Evolutionary conservation across 2,113 vertebrate genomes (phyloP).

Genomic region (Triplophysa dalaica): DNA sequence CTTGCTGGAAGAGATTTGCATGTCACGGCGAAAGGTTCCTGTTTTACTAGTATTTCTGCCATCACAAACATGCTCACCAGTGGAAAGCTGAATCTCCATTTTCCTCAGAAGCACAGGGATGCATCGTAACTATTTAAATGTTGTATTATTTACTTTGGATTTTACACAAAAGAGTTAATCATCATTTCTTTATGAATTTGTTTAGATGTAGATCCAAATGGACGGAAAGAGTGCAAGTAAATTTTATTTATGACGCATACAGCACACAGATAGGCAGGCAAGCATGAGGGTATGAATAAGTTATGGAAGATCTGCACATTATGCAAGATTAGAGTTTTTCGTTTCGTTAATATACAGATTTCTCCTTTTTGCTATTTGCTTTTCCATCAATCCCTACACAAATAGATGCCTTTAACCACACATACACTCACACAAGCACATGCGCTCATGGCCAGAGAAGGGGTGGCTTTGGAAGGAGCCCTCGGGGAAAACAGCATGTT

Average conservation of each 20-base stretch:
- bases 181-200: constrained; percentile 61
- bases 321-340: constrained; percentile 83
- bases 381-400: constrained; percentile 52
- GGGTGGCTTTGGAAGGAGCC: constrained; percentile 61
- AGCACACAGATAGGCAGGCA: constrained; percentile 81
- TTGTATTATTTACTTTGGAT: constrained; percentile 28
- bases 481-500: constrained; percentile 63
- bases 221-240: constrained; percentile 56
- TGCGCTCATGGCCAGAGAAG: constrained; percentile 37
- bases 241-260: constrained; percentile 91
- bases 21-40: constrained; percentile 1
- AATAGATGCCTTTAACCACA: constrained; percentile 65
- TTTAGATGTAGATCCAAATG: constrained; percentile 64
- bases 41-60: constrained; percentile 36
- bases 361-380: constrained; percentile 67
- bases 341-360: constrained; percentile 58
- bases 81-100: constrained; percentile 68
- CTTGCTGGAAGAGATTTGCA: neutral
- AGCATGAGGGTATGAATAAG: constrained; percentile 83
- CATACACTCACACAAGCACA: constrained; percentile 36
- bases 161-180: constrained; percentile 52
- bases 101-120: constrained; percentile 80
- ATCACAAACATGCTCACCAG: constrained; percentile 44
- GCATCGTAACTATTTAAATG: constrained; percentile 36
- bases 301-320: constrained; percentile 87